Percentiles rank a stretch among this genome's conserved stretches.
Evolutionary conservation across 37 sponge, comb jelly and placozoan genomes (phyloP).

Genomic region (Halichondria panicea): DNA sequence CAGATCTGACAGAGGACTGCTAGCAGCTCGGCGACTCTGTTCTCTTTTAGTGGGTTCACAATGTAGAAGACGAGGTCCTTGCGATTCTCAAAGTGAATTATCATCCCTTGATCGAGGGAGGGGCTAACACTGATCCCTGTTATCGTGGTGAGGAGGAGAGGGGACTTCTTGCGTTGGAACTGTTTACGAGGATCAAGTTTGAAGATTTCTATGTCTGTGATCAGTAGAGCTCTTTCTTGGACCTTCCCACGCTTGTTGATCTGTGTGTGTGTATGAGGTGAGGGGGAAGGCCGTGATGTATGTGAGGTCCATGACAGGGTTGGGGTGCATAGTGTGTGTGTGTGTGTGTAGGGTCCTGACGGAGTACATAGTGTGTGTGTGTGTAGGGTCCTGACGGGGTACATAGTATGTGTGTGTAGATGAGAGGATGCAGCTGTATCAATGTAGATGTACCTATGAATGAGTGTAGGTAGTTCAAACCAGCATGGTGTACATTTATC

Average conservation of each 20-base stretch:
- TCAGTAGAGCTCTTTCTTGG: conserved; percentile 48
- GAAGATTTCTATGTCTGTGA: conserved; percentile 62
- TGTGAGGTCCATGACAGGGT: too few relatives aligned
- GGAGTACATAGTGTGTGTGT: too few relatives aligned
- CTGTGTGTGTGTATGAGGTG: conserved; percentile 7
- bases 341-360: too few relatives aligned
- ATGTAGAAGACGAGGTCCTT: conserved; percentile 61
- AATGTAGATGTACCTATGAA: too few relatives aligned
- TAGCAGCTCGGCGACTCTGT: conserved; percentile 53
- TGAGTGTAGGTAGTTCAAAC: too few relatives aligned
- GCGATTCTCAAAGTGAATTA: conserved; percentile 42
- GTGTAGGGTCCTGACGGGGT: not conserved
- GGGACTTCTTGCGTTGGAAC: conserved; percentile 62
- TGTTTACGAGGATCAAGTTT: conserved; percentile 67
- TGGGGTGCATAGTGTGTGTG: too few relatives aligned
- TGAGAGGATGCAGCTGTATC: too few relatives aligned
- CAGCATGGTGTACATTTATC: too few relatives aligned
- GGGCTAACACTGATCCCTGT: conserved; percentile 44
- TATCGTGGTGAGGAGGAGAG: conserved; percentile 35
- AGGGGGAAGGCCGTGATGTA: not conserved
- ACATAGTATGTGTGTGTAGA: too few relatives aligned
- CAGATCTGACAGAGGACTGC: conserved; percentile 65
- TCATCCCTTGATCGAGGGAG: conserved; percentile 43
- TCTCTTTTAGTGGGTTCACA: conserved; percentile 32
- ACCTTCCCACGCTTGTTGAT: conserved; percentile 59